Base-by-base conservation (phyloP, 2,888 invertebrate genomes). In the Polydrusus tereticollis region DNA sequence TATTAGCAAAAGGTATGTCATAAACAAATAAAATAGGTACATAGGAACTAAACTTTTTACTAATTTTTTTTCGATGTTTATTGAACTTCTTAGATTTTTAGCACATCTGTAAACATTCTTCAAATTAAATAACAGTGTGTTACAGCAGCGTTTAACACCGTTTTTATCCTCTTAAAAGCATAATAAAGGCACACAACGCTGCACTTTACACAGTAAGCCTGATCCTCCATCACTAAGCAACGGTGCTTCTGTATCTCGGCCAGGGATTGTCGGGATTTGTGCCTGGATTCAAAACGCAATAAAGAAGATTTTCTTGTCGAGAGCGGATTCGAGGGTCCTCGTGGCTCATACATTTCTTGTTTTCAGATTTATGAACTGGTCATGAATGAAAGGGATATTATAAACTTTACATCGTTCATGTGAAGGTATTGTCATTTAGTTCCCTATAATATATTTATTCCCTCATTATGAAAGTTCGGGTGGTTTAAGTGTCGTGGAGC, bases 271-370 rank as follows among this genome's bases (percentile, higher is more conserved):
- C 65, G 80, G n/a, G 80, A 80, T 81, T 81, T 81, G 73, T 57
- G 77, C 78, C 59, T 73, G 79, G 77, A 80, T 81, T 80, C 79
- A 78, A 80, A 79, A 78, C 76, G 81, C 80, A 82, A 82, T 81
- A 82, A 81, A 82, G 82, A 84, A 85, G 86, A 86, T 86, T 86
- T 86, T 85, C 85, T 85, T 86, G 86, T 85, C 83, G 85, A 85
- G 84, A 84, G 84, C 79, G 80, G 81, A 79, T 82, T 83, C 80
- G 77, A 84, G 84, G 80, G 81, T 80, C 78, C 82, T 83, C 78
- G 80, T 83, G 82, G 83, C 81, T 84, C 83, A 83, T 84, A 83
- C 82, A 82, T 78, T 82, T 78, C 82, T 80, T 82, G 83, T 82
- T 82, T 81, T 78, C 80, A 81, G 84, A 84, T 83, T 83, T 83